Percentiles rank a stretch among this genome's conserved stretches.
phyloP scores from a whole-genome alignment of 2,888 invertebrate species.

The Troides aeacus region DNA sequence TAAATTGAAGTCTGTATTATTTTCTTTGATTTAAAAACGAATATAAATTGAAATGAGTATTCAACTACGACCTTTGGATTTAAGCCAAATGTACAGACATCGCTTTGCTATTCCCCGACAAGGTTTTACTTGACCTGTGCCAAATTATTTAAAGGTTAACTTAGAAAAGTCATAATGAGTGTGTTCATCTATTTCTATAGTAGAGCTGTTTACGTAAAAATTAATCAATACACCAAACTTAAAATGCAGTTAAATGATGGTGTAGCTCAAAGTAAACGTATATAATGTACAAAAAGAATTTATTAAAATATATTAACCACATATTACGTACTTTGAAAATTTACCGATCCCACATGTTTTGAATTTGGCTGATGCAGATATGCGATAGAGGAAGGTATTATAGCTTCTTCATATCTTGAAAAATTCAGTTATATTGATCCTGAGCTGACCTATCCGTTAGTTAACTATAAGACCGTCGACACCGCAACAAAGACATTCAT shows the following conservation, averaged over 20 bases:
- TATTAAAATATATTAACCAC: too few species aligned
- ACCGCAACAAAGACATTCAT: slow-evolving; percentile 26
- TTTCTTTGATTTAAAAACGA: neutral
- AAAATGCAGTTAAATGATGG: neutral
- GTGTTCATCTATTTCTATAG: too few species aligned
- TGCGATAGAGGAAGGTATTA: slow-evolving; percentile 7
- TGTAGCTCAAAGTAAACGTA: too few species aligned
- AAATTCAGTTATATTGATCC: slow-evolving; percentile 22
- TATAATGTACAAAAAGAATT: too few species aligned
- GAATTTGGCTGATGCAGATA: neutral
- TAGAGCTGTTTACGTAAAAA: neutral
- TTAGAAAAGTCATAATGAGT: too few species aligned
- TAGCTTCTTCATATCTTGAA: slow-evolving; percentile 5
- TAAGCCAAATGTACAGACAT: slow-evolving; percentile 11
- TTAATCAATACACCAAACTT: neutral
- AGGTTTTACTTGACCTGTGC: slow-evolving; percentile 7
- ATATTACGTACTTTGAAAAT: too few species aligned
- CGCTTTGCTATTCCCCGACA: slow-evolving; percentile 8
- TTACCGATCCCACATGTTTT: neutral
- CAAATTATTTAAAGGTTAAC: neutral
- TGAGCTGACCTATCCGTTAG: slow-evolving; percentile 13
- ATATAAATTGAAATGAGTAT: slow-evolving; percentile 17
- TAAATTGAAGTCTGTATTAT: too few species aligned
- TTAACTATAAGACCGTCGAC: slow-evolving; percentile 18
- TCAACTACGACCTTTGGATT: slow-evolving; percentile 17